Evolutionary conservation across 2,113 vertebrate genomes (phyloP).

Genomic region (Microcebus griseorufus): DNA sequence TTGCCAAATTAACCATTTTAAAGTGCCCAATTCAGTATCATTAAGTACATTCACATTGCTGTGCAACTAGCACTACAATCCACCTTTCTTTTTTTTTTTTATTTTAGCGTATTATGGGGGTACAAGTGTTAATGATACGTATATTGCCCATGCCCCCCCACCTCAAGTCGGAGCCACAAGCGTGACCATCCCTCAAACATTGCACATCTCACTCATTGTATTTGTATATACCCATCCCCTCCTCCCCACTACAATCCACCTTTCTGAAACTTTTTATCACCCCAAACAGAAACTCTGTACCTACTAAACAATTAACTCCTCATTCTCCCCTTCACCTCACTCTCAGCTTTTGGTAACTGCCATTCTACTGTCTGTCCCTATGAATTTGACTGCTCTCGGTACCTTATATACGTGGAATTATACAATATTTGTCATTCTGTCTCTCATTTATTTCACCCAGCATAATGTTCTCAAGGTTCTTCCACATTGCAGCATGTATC

Average conservation of each 20-base stretch:
- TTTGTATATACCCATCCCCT: too few species aligned
- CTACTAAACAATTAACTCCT: not conserved
- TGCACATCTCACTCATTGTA: too few species aligned
- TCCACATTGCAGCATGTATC: not conserved
- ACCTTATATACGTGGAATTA: not conserved
- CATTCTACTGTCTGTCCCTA: not conserved
- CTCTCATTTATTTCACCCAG: not conserved
- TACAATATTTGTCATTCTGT: not conserved
- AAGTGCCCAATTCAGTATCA: not conserved
- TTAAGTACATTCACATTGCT: not conserved
- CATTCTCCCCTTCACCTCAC: not conserved
- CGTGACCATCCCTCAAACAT: too few species aligned
- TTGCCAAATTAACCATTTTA: not conserved
- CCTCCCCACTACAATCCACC: not conserved
- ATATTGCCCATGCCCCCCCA: too few species aligned
- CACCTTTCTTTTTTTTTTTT: not conserved
- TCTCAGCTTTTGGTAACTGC: not conserved
- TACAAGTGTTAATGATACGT: too few species aligned
- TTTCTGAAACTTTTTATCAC: not conserved
- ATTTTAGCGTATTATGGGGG: too few species aligned
- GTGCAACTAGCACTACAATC: not conserved
- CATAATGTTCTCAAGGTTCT: not conserved
- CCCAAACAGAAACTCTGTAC: not conserved
- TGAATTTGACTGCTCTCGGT: not conserved
- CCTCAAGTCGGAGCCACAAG: too few species aligned